Evolutionary conservation across 2,113 vertebrate species (phyloP), one percentile per base, ranked within the genome.

Genomic region (Archilochus colubris): DNA sequence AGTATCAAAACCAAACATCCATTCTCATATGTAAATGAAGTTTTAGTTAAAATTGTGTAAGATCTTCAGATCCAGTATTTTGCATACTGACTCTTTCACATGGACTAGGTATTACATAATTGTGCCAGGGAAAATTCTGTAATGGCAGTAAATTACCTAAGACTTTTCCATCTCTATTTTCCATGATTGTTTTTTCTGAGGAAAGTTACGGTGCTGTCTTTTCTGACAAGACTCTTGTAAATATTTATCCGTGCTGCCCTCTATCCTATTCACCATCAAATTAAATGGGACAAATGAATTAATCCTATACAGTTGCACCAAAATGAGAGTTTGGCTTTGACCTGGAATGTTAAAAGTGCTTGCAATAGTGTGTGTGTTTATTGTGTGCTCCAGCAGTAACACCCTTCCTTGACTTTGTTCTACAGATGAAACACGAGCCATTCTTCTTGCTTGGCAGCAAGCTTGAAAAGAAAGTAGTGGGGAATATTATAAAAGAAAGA

Each of bases 391-490:
- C 89, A 89, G 72, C 76, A 94, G 91, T 96, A 94, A 96, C 94
- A 95, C 68, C 95, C 87, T 91, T 97, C 88, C 96, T 95, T 97
- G 89, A 96, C 95, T 97, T 98, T 96, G 54, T 97, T 97, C 96
- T 91, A 58, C 96, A 99, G 99, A 95, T 99, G 93, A 99, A 99
- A 97, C 98, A 99, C 15, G 99, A 99, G 97, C 97, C 98, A 40
- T 98, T 99, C 97, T 99, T 99, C 78, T 95, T 98, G 55, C 99
- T 99, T 92, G 98, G 98, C 93, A 97, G 97, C 96, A 98, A 99
- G 95, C 98, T 98, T 94, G 99, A 99, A 97, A 99, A 98, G 97
- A 99, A 99, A 97, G 98, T 99, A 97, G 98, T 99, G 96, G 99
- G 99, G 64, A 98, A 97, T 92, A 98, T 97, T 94, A 97, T 98